Base-by-base conservation (phyloP, 1,140 invertebrate genomes). In the Macrosteles quadrilineatus region DNA sequence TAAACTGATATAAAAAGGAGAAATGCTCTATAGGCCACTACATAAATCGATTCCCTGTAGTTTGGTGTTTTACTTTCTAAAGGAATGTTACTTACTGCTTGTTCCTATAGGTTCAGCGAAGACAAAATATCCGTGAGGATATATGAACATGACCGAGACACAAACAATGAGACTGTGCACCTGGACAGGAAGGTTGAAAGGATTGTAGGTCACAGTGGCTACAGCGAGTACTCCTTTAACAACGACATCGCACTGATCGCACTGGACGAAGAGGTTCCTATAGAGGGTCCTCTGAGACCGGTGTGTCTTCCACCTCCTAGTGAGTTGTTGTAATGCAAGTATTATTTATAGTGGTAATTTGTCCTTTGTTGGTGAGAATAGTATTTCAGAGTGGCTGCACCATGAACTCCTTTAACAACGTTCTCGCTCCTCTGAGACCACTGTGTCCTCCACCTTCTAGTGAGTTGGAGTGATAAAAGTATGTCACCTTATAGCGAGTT, bases 161-260 rank as follows among this genome's bases (percentile, higher is more conserved):
- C 79, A 0, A 80, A 80, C 0, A 73, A 73, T n/a, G 89, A 91
- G 73, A 84, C 87, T 0, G 80, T 84, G 73, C 86, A 82, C 0
- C 74, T 80, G 30, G 63, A 55, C 14, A 78, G 78, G 14, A 82
- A 79, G 76, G 81, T 93, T 0, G 77, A 80, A 0, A 82, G 83
- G 59, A 83, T 92, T 6, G 86, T 89, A 57, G 85, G 83, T 32
- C 92, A 94, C 76, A 80, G 81, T 19, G 82, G 83, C 9, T 95
- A 93, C 77, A 89, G 88, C 67, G 83, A 85, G 6, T 77, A 79
- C 1, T 90, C 86, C 72, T 90, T 90, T 74, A 88, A 94, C 78
- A 94, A 93, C 73, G 93, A 95, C 72, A 92, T 95, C 55, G 92
- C 91, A 0, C 78, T 95, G 2, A 75, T 93, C 12, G 85, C 85